Conservation (phyloP, 2,113 vertebrate species). For the Nothocercus julius region DNA sequence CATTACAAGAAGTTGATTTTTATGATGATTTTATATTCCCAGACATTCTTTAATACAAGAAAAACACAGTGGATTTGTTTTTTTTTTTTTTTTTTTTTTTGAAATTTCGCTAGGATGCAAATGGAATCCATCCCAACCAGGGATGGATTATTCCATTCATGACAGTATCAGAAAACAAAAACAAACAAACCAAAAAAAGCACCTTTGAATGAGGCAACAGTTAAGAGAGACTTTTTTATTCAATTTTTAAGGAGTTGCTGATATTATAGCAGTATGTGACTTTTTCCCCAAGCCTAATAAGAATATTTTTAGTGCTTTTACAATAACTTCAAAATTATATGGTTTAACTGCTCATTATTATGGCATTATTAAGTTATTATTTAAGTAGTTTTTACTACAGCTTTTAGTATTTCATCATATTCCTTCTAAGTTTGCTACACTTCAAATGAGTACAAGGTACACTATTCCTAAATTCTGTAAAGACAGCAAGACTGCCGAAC, state of each 20-base stretch:
- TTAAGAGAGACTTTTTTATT: rapidly evolving
- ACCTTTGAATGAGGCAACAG: background rate
- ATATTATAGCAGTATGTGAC: background rate
- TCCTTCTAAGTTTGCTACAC: background rate
- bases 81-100: background rate
- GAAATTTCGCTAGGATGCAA: background rate
- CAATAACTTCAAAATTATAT: background rate
- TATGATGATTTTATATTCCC: background rate
- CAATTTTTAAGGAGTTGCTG: background rate
- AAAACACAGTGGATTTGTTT: background rate
- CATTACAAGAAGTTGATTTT: background rate
- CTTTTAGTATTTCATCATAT: background rate
- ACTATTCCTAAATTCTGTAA: background rate
- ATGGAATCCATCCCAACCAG: background rate
- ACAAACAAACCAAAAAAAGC: background rate
- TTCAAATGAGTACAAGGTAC: background rate
- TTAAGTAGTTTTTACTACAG: background rate
- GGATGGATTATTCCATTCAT: background rate
- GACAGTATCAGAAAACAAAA: background rate
- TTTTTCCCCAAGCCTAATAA: rapidly evolving
- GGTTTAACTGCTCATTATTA: background rate
- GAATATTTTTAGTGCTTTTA: background rate
- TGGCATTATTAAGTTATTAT: background rate
- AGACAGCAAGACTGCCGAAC: background rate
- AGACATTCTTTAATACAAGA: background rate